Conservation (phyloP, 2,797 vertebrate genomes). For the Schizopygopsis malacanthus region DNA sequence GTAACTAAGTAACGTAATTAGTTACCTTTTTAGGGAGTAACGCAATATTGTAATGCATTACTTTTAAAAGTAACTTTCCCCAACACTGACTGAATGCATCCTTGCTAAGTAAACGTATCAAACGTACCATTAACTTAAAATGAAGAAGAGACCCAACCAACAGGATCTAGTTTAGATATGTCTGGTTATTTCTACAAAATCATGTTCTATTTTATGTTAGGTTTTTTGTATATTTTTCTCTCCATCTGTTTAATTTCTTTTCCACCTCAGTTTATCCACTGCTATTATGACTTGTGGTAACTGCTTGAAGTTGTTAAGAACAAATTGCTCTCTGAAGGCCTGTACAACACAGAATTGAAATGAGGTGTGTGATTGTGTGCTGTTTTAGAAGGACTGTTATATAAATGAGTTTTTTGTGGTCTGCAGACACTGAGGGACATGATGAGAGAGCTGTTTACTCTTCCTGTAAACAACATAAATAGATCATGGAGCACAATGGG, state of each 20-base stretch:
- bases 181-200: neutral
- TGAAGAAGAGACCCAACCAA: neutral
- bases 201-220: neutral
- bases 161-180: neutral
- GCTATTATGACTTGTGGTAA: conserved; percentile 5
- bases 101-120: neutral
- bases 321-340: neutral
- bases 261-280: neutral
- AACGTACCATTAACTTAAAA: too few species aligned
- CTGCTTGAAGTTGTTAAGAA: neutral
- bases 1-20: too few species aligned
- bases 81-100: neutral
- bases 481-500: neutral
- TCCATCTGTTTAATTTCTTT: neutral
- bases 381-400: neutral
- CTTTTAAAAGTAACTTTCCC: too few species aligned
- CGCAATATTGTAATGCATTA: too few species aligned
- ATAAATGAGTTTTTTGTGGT: neutral
- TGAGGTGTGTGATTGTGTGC: neutral
- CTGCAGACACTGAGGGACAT: neutral
- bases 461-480: conserved; percentile 3
- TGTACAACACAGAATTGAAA: conserved; percentile 3
- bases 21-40: too few species aligned
- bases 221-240: neutral
- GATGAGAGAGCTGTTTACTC: neutral